Evolutionary conservation across 2,888 invertebrate genomes (phyloP).

Genomic region (Geotrupes spiniger): DNA sequence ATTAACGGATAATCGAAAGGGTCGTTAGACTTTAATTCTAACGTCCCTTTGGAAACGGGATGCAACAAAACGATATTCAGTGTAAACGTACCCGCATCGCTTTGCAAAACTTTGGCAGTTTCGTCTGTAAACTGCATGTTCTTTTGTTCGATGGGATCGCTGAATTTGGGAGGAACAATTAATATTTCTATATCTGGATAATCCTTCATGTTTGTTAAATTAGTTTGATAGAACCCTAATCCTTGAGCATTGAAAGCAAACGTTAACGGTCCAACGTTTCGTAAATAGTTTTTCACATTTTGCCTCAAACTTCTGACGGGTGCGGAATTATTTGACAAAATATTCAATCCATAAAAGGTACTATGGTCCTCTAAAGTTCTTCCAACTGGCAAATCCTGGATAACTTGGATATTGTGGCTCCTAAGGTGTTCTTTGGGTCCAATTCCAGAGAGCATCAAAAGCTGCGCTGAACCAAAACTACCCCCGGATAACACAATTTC

Average conservation of each 20-base stretch:
- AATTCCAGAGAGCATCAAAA: slow-evolving; percentile 79
- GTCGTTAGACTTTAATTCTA: slow-evolving; percentile 55
- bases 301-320: slow-evolving; percentile 9
- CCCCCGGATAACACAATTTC: slow-evolving; percentile 79
- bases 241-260: slow-evolving; percentile 33
- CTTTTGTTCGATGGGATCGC: slow-evolving; percentile 24
- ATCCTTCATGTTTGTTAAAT: slow-evolving; percentile 25
- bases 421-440: slow-evolving; percentile 62
- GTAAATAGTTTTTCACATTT: slow-evolving; percentile 26
- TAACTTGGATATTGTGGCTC: slow-evolving; percentile 56
- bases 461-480: slow-evolving; percentile 75
- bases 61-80: slow-evolving; percentile 53
- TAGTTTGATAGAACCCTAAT: slow-evolving; percentile 25
- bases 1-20: slow-evolving; percentile 64
- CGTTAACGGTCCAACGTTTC: slow-evolving; percentile 29
- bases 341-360: slow-evolving; percentile 66
- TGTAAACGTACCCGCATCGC: slow-evolving; percentile 51
- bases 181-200: slow-evolving; percentile 36
- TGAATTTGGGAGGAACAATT: slow-evolving; percentile 50
- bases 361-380: slow-evolving; percentile 75
- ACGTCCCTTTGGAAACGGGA: slow-evolving; percentile 52
- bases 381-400: slow-evolving; percentile 70
- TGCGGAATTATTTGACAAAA: slow-evolving; percentile 56
- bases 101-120: slow-evolving; percentile 42
- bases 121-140: slow-evolving; percentile 31